A percentile compares a stretch with the other conserved stretches of the same genome.
Conservation (phyloP, 1,140 invertebrate genomes). For the Drosophila lini region DNA sequence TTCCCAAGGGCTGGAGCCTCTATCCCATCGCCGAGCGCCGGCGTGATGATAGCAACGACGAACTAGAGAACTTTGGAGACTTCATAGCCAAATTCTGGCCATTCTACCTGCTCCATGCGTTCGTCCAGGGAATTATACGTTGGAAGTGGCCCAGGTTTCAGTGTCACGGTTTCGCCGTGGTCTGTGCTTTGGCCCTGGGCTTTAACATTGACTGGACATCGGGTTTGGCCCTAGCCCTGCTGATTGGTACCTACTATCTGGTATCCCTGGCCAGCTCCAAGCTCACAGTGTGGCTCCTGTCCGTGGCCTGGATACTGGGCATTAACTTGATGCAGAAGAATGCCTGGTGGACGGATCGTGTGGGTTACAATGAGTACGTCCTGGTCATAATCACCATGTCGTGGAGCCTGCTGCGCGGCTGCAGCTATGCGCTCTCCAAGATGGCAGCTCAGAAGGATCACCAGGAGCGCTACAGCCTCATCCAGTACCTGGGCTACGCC, state of each 20-base stretch:
- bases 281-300: constrained; percentile 55
- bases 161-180: constrained; percentile 37
- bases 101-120: constrained; percentile 67
- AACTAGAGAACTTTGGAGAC: constrained; percentile 71
- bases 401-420: constrained; percentile 73
- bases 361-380: constrained; percentile 69
- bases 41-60: constrained; percentile 75
- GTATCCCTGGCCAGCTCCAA: constrained; percentile 40
- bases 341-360: constrained; percentile 46
- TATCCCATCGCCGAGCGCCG: constrained; percentile 28
- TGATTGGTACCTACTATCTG: constrained; percentile 62
- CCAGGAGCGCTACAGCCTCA: constrained; percentile 15
- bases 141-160: constrained; percentile 18
- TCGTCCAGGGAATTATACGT: constrained; percentile 29
- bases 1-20: constrained; percentile 57
- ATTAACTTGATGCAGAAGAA: constrained; percentile 74
- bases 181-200: constrained; percentile 47
- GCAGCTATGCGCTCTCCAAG: constrained; percentile 54
- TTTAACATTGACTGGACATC: constrained; percentile 59
- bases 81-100: constrained; percentile 67
- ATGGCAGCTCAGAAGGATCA: background rate
- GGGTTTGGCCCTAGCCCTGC: constrained; percentile 19
- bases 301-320: constrained; percentile 59
- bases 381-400: constrained; percentile 67
- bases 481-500: constrained; percentile 88